These are phyloP conservation scores for Sus scrofa DNA, from an alignment of 2,113 vertebrate species.

Conservation along the genomic window DNA sequence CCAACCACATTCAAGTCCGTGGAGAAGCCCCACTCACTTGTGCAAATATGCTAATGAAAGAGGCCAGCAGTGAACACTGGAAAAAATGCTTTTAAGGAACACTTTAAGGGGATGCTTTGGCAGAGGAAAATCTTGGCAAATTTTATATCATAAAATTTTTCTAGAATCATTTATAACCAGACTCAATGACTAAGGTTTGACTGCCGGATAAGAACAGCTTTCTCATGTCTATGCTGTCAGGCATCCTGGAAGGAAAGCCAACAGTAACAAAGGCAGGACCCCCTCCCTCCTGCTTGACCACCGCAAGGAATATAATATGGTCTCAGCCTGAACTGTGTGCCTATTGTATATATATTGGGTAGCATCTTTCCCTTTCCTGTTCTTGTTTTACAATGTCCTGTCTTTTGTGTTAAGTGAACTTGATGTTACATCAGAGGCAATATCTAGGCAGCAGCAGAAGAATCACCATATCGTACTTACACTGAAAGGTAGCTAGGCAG, in stretches of 20 bases:
- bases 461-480: conserved; percentile 75
- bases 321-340: background rate
- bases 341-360: background rate
- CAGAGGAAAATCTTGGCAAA: background rate
- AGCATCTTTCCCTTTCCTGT: background rate
- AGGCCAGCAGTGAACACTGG: background rate
- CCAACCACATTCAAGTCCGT: background rate
- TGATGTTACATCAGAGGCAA: background rate
- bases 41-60: background rate
- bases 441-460: background rate
- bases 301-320: background rate
- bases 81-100: background rate
- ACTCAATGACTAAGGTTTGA: background rate
- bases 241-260: background rate
- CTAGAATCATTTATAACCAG: background rate
- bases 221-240: background rate
- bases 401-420: background rate
- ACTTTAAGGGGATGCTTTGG: background rate
- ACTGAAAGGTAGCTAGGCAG: background rate
- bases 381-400: background rate
- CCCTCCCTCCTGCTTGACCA: background rate
- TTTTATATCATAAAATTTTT: background rate
- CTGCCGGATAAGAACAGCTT: background rate
- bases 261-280: background rate
- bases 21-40: background rate